These are phyloP conservation scores for Hylaeus volcanicus DNA, from an alignment of 1,140 invertebrate species.

Conservation along the genomic window DNA sequence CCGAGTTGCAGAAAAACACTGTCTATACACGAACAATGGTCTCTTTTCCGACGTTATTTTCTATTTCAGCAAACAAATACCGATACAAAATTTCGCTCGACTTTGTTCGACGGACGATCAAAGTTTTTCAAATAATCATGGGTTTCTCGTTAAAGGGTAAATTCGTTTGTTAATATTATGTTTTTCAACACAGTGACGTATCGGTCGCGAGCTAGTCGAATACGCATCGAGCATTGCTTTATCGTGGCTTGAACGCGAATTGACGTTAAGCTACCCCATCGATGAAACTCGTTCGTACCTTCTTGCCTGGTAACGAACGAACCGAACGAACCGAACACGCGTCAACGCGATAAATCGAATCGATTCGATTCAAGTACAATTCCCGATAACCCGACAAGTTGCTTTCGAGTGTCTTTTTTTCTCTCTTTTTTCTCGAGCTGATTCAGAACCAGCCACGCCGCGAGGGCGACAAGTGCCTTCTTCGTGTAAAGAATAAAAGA, in stretches of 20 bases:
- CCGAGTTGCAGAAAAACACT: too few species aligned
- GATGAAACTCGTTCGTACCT: too few species aligned
- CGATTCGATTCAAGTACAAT: not conserved
- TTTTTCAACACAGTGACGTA: constrained; percentile 1
- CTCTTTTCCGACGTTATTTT: too few species aligned
- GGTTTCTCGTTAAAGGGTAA: not conserved
- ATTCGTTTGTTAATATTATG: not conserved
- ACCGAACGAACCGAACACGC: too few species aligned
- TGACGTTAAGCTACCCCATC: too few species aligned
- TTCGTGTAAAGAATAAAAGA: not conserved
- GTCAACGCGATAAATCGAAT: too few species aligned
- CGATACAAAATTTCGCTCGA: too few species aligned
- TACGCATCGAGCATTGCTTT: not conserved
- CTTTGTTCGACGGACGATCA: too few species aligned
- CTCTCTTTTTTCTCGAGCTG: not conserved
- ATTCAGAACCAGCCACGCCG: not conserved
- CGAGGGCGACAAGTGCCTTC: not conserved
- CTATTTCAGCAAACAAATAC: too few species aligned
- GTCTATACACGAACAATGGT: too few species aligned
- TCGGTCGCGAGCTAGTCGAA: not conserved
- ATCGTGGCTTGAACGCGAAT: not conserved
- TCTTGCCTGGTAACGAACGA: too few species aligned
- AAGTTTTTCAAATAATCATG: not conserved
- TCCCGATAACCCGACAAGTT: too few species aligned
- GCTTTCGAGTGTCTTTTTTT: not conserved